These are phyloP conservation scores for Setophaga kirtlandii DNA, from an alignment of 2,113 vertebrate genomes.

Conservation along the genomic window DNA sequence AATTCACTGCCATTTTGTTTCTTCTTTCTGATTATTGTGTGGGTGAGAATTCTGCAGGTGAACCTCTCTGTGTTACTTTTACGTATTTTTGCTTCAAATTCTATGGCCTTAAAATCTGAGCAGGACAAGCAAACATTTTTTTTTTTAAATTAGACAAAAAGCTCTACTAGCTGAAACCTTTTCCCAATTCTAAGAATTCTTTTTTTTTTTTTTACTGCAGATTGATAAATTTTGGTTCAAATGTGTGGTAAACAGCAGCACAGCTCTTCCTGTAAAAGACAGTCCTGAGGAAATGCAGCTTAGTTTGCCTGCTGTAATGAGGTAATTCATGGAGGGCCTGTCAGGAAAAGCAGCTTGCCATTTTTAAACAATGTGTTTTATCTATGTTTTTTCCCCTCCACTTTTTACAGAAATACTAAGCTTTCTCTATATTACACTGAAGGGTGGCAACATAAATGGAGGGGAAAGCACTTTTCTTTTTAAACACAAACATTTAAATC, in stretches of 20 bases:
- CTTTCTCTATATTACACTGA: neutral
- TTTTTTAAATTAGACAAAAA: neutral
- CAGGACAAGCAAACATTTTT: neutral
- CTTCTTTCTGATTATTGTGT: neutral
- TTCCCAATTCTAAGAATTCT: neutral
- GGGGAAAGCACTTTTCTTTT: fast-evolving
- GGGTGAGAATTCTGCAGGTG: neutral
- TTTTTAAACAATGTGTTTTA: neutral
- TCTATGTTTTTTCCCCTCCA: neutral
- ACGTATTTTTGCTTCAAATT: neutral
- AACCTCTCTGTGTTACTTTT: neutral
- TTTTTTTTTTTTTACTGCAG: neutral
- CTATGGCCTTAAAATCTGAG: neutral
- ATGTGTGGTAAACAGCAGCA: neutral
- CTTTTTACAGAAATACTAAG: neutral
- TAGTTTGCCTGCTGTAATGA: neutral
- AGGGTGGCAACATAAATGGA: neutral
- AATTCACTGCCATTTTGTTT: neutral
- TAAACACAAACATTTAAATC: neutral
- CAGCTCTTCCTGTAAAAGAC: neutral
- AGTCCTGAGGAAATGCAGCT: neutral
- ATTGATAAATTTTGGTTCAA: neutral
- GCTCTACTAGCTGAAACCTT: neutral
- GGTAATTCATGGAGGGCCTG: neutral
- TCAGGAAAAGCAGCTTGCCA: neutral